Evolutionary conservation across 2,888 invertebrate species (phyloP).

Genomic region (Pseudoips prasinana): DNA sequence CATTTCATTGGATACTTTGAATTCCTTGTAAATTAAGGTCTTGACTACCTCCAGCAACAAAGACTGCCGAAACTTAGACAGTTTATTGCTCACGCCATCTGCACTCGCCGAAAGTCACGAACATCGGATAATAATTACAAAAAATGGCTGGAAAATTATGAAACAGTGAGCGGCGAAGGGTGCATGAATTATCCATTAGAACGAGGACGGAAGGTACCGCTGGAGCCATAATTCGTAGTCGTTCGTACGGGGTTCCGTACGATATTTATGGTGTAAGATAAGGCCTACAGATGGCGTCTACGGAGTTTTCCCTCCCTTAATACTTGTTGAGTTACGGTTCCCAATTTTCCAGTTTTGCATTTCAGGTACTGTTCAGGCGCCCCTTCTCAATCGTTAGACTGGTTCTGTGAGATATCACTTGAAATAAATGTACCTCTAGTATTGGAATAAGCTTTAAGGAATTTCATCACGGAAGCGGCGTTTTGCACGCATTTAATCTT

Average conservation of each 20-base stretch:
- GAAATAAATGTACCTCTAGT: conserved; percentile 9
- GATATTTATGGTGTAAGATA: conserved; percentile 76
- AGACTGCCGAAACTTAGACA: conserved; percentile 13
- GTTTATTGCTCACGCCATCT: conserved; percentile 26
- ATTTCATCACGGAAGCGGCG: conserved; percentile 20
- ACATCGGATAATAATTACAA: conserved; percentile 63
- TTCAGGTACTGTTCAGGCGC: conserved; percentile 59
- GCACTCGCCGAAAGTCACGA: conserved; percentile 42
- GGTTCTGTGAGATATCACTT: conserved; percentile 18
- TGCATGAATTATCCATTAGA: conserved; percentile 80
- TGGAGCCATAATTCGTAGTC: conserved; percentile 71
- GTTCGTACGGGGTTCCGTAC: conserved; percentile 64
- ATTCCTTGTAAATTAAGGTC: too few relatives aligned
- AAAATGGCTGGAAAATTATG: conserved; percentile 68
- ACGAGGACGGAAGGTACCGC: conserved; percentile 63
- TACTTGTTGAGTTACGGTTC: conserved; percentile 80
- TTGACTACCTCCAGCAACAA: conserved; percentile 4
- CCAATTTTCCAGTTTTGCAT: conserved; percentile 76
- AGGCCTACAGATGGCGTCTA: conserved; percentile 77
- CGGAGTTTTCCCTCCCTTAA: conserved; percentile 77
- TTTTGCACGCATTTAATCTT: conserved; percentile 24
- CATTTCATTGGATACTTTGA: too few relatives aligned
- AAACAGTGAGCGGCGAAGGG: conserved; percentile 57
- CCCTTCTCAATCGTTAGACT: conserved; percentile 40
- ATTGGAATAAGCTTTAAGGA: conserved; percentile 15